A percentile compares a stretch with the other conserved stretches of the same genome.
Evolutionary conservation across 2,113 vertebrate species (phyloP).

Genomic region (Epinephelus lanceolatus): DNA sequence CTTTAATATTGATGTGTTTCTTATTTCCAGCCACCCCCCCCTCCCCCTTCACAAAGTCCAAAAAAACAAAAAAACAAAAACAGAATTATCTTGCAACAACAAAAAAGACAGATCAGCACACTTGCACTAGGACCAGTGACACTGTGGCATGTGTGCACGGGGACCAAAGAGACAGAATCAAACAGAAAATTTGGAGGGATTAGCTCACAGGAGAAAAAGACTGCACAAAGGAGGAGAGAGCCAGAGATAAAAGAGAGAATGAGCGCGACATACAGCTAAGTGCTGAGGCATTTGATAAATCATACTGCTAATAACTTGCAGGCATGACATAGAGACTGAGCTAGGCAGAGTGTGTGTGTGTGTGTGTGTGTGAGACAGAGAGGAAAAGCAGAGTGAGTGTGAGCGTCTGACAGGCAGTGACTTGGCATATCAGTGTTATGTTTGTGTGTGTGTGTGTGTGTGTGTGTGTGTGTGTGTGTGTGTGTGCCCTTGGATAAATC

Average conservation of each 20-base stretch:
- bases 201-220: constrained; percentile 49
- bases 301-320: constrained; percentile 67
- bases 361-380: constrained; percentile 32
- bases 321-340: constrained; percentile 55
- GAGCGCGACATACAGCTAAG: constrained; percentile 50
- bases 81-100: neutral
- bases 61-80: neutral
- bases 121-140: constrained; percentile 19
- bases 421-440: constrained; percentile 67
- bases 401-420: constrained; percentile 55
- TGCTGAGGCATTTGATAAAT: constrained; percentile 69
- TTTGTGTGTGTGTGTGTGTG: constrained; percentile 37
- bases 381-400: constrained; percentile 6
- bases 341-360: constrained; percentile 23
- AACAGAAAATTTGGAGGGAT: constrained; percentile 56
- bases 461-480: neutral
- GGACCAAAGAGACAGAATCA: constrained; percentile 40
- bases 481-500: constrained; percentile 60
- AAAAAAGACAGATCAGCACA: constrained; percentile 20
- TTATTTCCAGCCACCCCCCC: neutral
- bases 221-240: constrained; percentile 50
- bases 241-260: constrained; percentile 37
- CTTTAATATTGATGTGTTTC: neutral
- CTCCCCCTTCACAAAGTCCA: neutral
- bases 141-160: constrained; percentile 25